phyloP scores from a whole-genome alignment of 2,888 invertebrate genomes.

The Clivina fossor region DNA sequence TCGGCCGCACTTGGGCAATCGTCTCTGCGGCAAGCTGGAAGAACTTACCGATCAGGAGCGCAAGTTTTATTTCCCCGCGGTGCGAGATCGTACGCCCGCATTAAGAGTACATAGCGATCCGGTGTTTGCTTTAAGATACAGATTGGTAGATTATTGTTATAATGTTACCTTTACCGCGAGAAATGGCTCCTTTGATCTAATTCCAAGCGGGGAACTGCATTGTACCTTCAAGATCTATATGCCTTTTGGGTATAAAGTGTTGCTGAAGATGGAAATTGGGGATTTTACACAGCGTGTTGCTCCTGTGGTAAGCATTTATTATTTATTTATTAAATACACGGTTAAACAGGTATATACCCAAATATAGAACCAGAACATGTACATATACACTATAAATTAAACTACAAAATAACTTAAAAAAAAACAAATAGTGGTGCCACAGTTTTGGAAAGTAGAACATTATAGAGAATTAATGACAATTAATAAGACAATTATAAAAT shows the following conservation, averaged over 20 bases:
- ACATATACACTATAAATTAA: too few species aligned
- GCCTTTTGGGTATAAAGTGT: conserved; percentile 70
- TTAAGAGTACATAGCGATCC: conserved; percentile 65
- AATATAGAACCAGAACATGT: too few species aligned
- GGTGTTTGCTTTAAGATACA: conserved; percentile 67
- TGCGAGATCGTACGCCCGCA: conserved; percentile 53
- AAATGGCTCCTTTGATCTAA: conserved; percentile 68
- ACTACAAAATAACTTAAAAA: too few species aligned
- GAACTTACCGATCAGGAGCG: conserved; percentile 63
- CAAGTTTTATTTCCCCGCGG: conserved; percentile 60
- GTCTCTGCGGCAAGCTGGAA: conserved; percentile 70
- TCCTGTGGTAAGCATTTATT: conserved; percentile 25
- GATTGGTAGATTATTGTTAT: conserved; percentile 71
- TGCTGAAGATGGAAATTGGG: conserved; percentile 63
- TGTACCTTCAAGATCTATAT: conserved; percentile 71
- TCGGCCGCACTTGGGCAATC: conserved; percentile 28
- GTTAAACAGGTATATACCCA: too few species aligned
- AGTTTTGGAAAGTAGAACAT: too few species aligned
- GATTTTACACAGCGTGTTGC: conserved; percentile 43
- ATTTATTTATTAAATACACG: too few species aligned
- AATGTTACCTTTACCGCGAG: conserved; percentile 65
- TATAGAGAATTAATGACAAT: too few species aligned
- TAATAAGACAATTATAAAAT: too few species aligned
- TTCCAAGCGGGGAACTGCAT: conserved; percentile 60
- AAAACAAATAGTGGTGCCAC: too few species aligned